Percentiles rank a stretch among this genome's conserved stretches.
Conservation (phyloP, 2,888 invertebrate genomes). For the Pharmacophagus antenor region DNA sequence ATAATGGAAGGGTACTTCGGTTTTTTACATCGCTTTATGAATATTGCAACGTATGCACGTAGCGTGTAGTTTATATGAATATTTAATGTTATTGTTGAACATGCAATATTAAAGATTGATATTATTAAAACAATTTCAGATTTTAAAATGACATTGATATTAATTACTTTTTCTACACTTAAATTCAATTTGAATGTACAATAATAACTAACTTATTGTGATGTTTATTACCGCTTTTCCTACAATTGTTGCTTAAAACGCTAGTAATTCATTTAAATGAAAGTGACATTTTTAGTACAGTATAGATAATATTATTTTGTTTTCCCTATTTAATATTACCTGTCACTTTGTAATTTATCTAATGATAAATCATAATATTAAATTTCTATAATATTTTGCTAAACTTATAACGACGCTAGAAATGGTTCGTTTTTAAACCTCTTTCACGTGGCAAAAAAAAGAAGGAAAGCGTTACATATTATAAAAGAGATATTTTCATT, state of each 20-base stretch:
- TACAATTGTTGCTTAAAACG: too few relatives aligned
- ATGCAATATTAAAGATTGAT: neutral
- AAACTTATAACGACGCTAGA: neutral
- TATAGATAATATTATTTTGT: neutral
- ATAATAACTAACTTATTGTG: too few relatives aligned
- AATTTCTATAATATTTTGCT: neutral
- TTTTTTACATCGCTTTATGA: conserved; percentile 4
- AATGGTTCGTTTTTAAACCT: neutral
- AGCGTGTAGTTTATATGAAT: neutral
- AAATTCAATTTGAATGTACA: too few relatives aligned
- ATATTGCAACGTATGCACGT: neutral
- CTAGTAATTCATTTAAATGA: too few relatives aligned
- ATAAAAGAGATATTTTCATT: conserved; percentile 1
- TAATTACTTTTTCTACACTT: too few relatives aligned
- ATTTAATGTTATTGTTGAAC: neutral
- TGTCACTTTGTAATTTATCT: too few relatives aligned
- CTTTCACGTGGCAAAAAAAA: neutral
- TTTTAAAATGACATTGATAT: too few relatives aligned
- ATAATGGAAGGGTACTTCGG: neutral
- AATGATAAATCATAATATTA: neutral
- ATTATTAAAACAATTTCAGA: too few relatives aligned
- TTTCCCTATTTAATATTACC: too few relatives aligned
- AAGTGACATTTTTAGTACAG: too few relatives aligned
- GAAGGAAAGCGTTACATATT: neutral
- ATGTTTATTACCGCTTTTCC: too few relatives aligned